A percentile compares a stretch with the other conserved stretches of the same genome.
These are phyloP conservation scores for Stegastes partitus DNA, from an alignment of 2,113 vertebrate species.

Conservation along the genomic window DNA sequence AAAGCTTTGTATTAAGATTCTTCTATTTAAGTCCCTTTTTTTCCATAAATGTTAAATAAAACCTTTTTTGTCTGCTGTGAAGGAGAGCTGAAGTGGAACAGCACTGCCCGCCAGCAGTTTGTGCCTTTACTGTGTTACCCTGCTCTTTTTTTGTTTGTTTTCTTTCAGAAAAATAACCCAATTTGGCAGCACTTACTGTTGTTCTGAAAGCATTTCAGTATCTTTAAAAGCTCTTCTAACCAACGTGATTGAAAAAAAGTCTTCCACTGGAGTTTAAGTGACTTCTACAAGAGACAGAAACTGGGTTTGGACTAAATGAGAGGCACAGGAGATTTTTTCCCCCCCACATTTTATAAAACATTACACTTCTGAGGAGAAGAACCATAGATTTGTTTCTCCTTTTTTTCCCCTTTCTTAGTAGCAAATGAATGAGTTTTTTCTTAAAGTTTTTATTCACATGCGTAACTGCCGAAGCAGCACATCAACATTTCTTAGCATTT, in stretches of 20 bases:
- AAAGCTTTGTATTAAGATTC: conserved; percentile 57
- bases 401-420: conserved; percentile 39
- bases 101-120: background rate
- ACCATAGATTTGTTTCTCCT: conserved; percentile 45
- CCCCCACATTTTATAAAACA: conserved; percentile 66
- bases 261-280: no score
- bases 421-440: conserved; percentile 85
- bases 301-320: no score
- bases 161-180: background rate
- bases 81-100: background rate
- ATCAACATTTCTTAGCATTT: conserved; percentile 89
- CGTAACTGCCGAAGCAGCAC: conserved; percentile 91
- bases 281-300: no score
- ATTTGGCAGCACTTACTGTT: no score
- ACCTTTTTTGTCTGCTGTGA: background rate
- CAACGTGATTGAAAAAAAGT: no score
- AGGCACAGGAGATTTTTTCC: conserved; percentile 22
- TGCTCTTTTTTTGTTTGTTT: conserved; percentile 10
- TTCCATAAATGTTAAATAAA: conserved; percentile 15
- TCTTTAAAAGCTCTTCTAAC: no score
- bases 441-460: conserved; percentile 89
- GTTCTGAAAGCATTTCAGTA: no score
- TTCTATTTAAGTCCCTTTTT: conserved; percentile 33
- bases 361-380: conserved; percentile 47
- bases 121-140: background rate